Percentiles rank a stretch among this genome's conserved stretches.
Conservation (phyloP, 2,113 vertebrate genomes). For the Urocitellus parryii region DNA sequence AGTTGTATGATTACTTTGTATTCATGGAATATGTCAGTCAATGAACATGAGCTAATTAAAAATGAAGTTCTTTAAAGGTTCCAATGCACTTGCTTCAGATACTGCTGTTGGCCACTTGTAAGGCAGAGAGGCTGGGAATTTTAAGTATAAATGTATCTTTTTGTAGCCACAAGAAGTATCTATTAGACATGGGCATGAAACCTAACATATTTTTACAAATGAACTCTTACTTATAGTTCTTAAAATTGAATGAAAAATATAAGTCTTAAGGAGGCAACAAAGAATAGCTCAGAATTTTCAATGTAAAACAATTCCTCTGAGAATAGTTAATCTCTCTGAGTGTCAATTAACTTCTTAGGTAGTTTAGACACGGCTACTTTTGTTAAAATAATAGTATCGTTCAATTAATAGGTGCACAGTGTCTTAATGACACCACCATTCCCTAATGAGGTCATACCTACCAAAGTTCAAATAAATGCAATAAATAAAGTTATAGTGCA, state of each 20-base stretch:
- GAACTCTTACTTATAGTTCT: not conserved
- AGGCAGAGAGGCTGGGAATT: not conserved
- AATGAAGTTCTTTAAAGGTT: not conserved
- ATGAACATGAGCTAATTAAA: slow-evolving; percentile 5
- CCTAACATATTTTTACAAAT: not conserved
- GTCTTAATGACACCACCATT: not conserved
- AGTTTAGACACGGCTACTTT: slow-evolving; percentile 16
- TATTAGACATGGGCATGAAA: not conserved
- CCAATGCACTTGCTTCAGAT: not conserved
- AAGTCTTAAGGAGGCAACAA: not conserved
- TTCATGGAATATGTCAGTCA: not conserved
- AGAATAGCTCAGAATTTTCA: not conserved
- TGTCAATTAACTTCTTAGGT: not conserved
- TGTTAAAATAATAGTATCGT: not conserved
- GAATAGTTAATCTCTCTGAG: not conserved
- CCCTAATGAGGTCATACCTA: not conserved
- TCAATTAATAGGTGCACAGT: not conserved
- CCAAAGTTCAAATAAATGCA: not conserved
- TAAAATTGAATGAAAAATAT: not conserved
- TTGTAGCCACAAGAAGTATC: not conserved
- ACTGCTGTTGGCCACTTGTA: not conserved
- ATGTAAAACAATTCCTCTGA: not conserved
- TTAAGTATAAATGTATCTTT: not conserved
- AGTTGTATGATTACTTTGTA: not conserved
- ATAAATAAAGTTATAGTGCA: not conserved